These are phyloP conservation scores for Orthonevra nobilis DNA, from an alignment of 2,888 invertebrate species.

Conservation along the genomic window DNA sequence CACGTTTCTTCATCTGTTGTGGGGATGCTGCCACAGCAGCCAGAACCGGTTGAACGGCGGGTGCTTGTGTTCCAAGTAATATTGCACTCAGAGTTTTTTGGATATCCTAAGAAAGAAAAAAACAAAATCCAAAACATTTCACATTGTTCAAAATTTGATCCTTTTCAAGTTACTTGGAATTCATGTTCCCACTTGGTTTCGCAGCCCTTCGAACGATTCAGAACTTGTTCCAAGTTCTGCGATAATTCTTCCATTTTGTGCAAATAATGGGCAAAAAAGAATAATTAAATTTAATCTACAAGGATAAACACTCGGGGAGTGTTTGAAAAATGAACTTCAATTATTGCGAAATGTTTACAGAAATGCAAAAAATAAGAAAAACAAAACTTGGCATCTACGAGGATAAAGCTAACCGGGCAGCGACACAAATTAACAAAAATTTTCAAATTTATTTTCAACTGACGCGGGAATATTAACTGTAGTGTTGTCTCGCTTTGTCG, in stretches of 20 bases:
- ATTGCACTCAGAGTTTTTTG: constrained; percentile 34
- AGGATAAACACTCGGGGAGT: not conserved
- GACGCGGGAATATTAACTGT: constrained; percentile 57
- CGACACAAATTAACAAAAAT: constrained; percentile 39
- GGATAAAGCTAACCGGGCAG: constrained; percentile 28
- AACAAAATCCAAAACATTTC: too few relatives aligned
- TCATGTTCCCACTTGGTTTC: constrained; percentile 46
- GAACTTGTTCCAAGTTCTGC: constrained; percentile 33
- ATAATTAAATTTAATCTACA: not conserved
- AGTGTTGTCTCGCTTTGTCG: constrained; percentile 18
- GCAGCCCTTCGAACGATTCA: constrained; percentile 33
- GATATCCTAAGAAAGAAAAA: constrained; percentile 30
- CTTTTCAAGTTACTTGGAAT: constrained; percentile 39
- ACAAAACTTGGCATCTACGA: constrained; percentile 9
- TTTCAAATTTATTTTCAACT: constrained; percentile 62
- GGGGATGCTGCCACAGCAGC: constrained; percentile 72
- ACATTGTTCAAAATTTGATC: not conserved
- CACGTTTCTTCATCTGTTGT: constrained; percentile 76
- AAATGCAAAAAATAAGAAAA: not conserved
- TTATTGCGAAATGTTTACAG: too few relatives aligned
- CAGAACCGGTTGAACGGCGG: not conserved
- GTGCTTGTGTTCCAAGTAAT: constrained; percentile 24
- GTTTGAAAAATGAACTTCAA: not conserved
- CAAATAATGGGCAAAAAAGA: constrained; percentile 4
- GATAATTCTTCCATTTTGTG: constrained; percentile 61